Evolutionary conservation across 2,797 vertebrate genomes (phyloP).

Genomic region (Acanthurus lineatus): DNA sequence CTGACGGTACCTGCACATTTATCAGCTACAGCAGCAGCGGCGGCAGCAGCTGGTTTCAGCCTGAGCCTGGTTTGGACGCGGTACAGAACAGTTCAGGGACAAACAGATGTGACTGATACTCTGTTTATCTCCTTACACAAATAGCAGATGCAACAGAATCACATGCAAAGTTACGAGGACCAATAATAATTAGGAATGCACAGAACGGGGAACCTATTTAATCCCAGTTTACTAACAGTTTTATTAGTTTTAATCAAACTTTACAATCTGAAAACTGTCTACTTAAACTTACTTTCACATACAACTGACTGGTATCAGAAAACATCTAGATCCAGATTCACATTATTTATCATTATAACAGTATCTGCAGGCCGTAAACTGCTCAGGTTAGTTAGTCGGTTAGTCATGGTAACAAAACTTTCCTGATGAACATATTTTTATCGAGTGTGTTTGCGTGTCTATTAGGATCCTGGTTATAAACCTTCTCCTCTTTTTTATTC

Average conservation of each 20-base stretch:
- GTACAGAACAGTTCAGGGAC: slow-evolving; percentile 6
- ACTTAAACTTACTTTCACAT: neutral
- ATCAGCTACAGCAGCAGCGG: slow-evolving; percentile 60
- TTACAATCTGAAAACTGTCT: neutral
- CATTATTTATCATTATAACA: neutral
- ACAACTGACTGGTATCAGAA: neutral
- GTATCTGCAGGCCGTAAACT: neutral
- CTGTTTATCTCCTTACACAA: slow-evolving; percentile 9
- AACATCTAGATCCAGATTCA: neutral
- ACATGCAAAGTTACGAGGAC: slow-evolving; percentile 6
- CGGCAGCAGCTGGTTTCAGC: slow-evolving; percentile 54
- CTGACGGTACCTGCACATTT: slow-evolving; percentile 59
- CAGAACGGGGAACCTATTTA: neutral
- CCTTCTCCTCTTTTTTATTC: too few species aligned
- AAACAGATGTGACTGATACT: slow-evolving; percentile 28
- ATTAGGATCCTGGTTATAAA: too few species aligned
- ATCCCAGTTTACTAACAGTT: slow-evolving; percentile 7
- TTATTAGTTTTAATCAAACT: neutral
- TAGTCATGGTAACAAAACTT: slow-evolving; percentile 8
- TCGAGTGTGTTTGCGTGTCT: too few species aligned
- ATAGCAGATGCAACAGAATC: slow-evolving; percentile 1
- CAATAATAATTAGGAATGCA: slow-evolving; percentile 14
- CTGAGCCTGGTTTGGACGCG: slow-evolving; percentile 14
- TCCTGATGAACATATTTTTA: too few species aligned
- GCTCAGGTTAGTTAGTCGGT: neutral